These are phyloP conservation scores for Aquatica leii DNA, from an alignment of 2,888 invertebrate genomes.

Conservation along the genomic window DNA sequence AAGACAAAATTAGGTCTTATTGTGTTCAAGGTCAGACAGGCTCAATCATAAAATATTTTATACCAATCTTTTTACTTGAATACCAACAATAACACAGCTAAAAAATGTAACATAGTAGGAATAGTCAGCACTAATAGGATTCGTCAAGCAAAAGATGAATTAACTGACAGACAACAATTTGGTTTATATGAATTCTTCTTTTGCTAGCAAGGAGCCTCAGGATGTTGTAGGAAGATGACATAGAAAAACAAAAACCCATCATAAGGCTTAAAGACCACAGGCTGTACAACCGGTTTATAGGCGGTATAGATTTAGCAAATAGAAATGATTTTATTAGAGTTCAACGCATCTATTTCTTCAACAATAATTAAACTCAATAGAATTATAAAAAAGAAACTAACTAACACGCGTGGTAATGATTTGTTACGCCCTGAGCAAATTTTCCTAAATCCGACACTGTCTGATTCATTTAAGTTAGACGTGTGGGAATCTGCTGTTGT, in stretches of 20 bases:
- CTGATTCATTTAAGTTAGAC: too few species aligned
- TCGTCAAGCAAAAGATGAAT: not conserved
- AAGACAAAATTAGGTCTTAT: not conserved
- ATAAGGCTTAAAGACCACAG: not conserved
- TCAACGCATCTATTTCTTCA: too few species aligned
- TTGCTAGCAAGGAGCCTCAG: not conserved
- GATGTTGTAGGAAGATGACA: not conserved
- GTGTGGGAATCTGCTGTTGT: too few species aligned
- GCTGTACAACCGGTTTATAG: not conserved
- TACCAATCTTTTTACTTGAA: too few species aligned
- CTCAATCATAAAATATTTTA: too few species aligned
- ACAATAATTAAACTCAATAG: too few species aligned
- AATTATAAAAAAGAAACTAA: too few species aligned
- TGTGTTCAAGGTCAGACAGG: too few species aligned
- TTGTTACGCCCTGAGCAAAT: too few species aligned
- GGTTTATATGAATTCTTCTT: not conserved
- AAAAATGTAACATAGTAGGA: not conserved
- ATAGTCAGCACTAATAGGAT: not conserved
- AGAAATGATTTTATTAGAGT: too few species aligned
- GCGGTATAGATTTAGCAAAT: not conserved
- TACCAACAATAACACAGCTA: too few species aligned
- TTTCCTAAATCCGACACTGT: too few species aligned
- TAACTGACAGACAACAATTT: not conserved
- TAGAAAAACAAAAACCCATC: not conserved
- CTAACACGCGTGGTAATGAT: slow-evolving; percentile 42